Evolutionary conservation across 2,797 vertebrate genomes (phyloP), one percentile per base, ranked within the genome.

Genomic region (Erethizon dorsatum): DNA sequence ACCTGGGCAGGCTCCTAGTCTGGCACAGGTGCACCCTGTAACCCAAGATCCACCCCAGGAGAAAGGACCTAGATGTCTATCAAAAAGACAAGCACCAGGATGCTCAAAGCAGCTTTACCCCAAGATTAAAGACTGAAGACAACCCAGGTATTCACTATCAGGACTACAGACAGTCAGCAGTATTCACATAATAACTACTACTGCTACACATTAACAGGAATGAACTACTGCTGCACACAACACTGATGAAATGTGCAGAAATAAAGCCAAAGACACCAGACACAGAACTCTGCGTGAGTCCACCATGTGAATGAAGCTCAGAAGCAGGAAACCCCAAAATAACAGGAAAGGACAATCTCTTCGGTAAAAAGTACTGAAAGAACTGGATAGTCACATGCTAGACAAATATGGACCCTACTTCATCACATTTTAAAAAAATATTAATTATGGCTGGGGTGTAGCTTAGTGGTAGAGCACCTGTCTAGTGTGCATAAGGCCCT

Each of bases 171-270:
- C 5, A 2, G 15, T 54, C 15, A 50, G 52, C 7, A 26, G 69
- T 4, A 9, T 1, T 1, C 7, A 15, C 11, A 50, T 18, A 47
- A 54, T 14, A 1, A 31, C n/a, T 14, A 22, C 45, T 20, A 13
- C 17, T 12, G 18, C 65, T 31, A 7, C 65, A 41, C 15, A 8
- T 28, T 1, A 7, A 37, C 3, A 50, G 9, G 13, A 22, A 18
- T 0, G 2, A 24, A 12, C 47, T 1, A 12, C 7, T 1, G 54
- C 20, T 10, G 20, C 45, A 26, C 8, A 13, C n/a, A 41, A 12
- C 22, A 4, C 45, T 1, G n/a, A 33, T 2, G 28, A 4, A 5
- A 0, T 37, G 33, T 50, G 20, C 0, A 20, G 7, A 8, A 28
- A 3, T 1, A 15, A 22, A n/a, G 20, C 67, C 41, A 10, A 17